These are phyloP conservation scores for Cygnus olor DNA, from an alignment of 2,797 vertebrate species.

Conservation along the genomic window DNA sequence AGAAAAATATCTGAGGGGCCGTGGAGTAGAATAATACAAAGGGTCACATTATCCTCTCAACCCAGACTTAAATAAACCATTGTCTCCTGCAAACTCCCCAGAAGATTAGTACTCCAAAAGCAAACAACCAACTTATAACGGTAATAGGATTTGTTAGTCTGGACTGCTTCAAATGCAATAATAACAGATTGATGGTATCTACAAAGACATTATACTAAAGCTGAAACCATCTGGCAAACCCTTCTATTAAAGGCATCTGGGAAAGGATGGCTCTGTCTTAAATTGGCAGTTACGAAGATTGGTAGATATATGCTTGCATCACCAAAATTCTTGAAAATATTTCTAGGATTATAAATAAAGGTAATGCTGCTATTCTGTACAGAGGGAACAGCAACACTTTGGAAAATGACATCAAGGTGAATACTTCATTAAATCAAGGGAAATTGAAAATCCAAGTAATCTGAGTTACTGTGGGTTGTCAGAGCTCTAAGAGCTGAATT, in stretches of 20 bases:
- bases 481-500: background rate
- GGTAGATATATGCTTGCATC: background rate
- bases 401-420: background rate
- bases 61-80: background rate
- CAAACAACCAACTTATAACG: background rate
- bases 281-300: background rate
- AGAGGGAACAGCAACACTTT: background rate
- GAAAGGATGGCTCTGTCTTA: background rate
- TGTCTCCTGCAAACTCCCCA: background rate
- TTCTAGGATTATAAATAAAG: background rate
- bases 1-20: background rate
- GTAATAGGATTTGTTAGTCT: slow-evolving; percentile 56
- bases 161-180: slow-evolving; percentile 23
- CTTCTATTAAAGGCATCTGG: background rate
- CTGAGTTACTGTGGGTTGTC: background rate
- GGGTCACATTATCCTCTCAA: background rate
- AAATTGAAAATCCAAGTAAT: background rate
- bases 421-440: background rate
- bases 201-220: slow-evolving; percentile 26
- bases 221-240: slow-evolving; percentile 16
- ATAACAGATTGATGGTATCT: slow-evolving; percentile 27
- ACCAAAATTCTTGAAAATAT: background rate
- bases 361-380: background rate
- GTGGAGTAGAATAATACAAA: background rate
- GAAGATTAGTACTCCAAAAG: slow-evolving; percentile 25